Evolutionary conservation across 2,888 invertebrate genomes (phyloP).

Genomic region (Venusia cambrica): DNA sequence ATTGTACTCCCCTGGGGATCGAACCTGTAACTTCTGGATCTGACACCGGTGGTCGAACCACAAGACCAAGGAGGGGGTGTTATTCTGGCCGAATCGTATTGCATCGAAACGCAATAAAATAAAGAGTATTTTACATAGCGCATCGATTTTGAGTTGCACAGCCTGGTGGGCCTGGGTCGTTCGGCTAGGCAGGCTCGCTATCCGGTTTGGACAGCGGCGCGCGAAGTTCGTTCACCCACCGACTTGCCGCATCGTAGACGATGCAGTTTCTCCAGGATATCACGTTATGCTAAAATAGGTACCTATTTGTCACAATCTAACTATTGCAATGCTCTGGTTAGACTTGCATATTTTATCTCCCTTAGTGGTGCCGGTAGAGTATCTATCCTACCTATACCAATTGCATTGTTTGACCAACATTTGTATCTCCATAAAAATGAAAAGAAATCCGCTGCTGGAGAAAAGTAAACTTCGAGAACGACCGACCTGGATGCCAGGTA

Average conservation of each 20-base stretch:
- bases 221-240: conserved; percentile 69
- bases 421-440: too few species aligned
- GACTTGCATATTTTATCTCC: conserved; percentile 1
- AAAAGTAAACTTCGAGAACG: too few species aligned
- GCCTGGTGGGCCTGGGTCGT: conserved; percentile 35
- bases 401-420: too few species aligned
- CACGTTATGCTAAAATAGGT: conserved; percentile 48
- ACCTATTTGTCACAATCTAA: conserved; percentile 21
- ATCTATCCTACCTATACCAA: too few species aligned
- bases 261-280: conserved; percentile 60
- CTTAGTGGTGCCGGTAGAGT: too few species aligned
- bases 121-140: not conserved
- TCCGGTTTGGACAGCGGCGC: conserved; percentile 68
- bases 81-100: too few species aligned
- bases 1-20: too few species aligned
- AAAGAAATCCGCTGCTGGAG: too few species aligned
- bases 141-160: conserved; percentile 10
- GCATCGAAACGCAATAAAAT: not conserved
- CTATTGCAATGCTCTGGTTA: conserved; percentile 4
- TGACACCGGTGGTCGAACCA: too few species aligned
- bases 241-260: conserved; percentile 57
- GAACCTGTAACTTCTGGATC: too few species aligned
- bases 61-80: too few species aligned
- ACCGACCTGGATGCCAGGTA: too few species aligned
- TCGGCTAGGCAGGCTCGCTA: conserved; percentile 61